phyloP scores from a whole-genome alignment of 2,113 vertebrate species.

The Synodontis membranacea region DNA sequence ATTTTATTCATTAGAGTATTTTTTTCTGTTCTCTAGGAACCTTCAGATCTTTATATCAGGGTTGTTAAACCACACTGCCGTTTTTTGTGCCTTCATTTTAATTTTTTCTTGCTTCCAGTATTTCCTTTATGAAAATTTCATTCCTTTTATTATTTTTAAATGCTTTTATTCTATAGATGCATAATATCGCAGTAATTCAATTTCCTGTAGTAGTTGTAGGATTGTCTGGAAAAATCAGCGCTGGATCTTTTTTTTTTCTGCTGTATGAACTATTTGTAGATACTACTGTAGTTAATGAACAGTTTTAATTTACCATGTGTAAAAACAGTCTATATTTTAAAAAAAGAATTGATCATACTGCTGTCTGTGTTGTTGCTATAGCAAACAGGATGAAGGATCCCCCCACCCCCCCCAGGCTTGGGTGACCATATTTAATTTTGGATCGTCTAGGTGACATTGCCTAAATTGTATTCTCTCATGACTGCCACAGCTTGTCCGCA shows the following conservation, averaged over 20 bases:
- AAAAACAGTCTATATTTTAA: neutral
- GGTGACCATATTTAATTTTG: neutral
- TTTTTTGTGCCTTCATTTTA: no score
- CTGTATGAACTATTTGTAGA: neutral
- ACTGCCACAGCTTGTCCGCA: neutral
- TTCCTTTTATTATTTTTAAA: neutral
- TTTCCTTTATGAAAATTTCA: neutral
- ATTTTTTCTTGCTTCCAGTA: neutral
- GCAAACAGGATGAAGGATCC: no score
- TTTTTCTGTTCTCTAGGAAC: neutral
- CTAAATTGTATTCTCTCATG: neutral
- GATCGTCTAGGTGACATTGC: neutral
- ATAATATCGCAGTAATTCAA: neutral
- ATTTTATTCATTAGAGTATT: neutral
- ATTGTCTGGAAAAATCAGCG: neutral
- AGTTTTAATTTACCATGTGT: neutral
- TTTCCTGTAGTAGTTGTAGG: neutral
- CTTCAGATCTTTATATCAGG: neutral
- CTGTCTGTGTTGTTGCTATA: neutral
- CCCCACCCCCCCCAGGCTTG: no score
- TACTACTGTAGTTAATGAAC: neutral
- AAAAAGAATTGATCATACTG: neutral
- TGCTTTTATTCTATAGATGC: neutral
- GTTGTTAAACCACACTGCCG: no score
- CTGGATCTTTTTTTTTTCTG: neutral